These are phyloP conservation scores for Lasioglossum baleicum DNA, from an alignment of 1,140 invertebrate species.

Conservation along the genomic window DNA sequence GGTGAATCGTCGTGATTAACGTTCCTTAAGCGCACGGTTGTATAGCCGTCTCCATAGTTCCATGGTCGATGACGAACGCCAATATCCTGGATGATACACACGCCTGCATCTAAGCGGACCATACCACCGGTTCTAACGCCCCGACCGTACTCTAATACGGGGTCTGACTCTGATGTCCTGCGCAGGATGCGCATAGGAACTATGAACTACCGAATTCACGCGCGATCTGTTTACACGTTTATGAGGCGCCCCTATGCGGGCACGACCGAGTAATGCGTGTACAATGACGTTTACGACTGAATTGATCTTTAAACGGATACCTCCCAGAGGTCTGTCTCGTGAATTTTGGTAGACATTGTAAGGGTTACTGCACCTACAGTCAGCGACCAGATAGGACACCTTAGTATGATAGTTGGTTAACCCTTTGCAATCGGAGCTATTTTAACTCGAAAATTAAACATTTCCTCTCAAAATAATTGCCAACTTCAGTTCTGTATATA, in stretches of 20 bases:
- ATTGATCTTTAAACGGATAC: constrained; percentile 3
- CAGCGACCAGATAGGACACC: too few species aligned
- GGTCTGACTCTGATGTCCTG: constrained; percentile 3
- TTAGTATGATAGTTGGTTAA: too few species aligned
- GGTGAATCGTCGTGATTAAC: constrained; percentile 59
- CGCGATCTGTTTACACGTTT: constrained; percentile 26
- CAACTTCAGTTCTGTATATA: too few species aligned
- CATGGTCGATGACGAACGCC: constrained; percentile 31
- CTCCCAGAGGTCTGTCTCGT: not conserved
- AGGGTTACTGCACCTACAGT: too few species aligned
- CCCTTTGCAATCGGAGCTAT: too few species aligned
- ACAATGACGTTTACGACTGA: not conserved
- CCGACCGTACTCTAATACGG: not conserved
- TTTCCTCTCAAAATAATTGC: too few species aligned
- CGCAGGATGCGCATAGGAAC: not conserved
- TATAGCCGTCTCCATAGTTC: not conserved
- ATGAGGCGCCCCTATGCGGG: constrained; percentile 1
- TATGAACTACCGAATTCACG: constrained; percentile 21
- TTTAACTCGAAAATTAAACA: too few species aligned
- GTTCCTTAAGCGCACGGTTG: constrained; percentile 41
- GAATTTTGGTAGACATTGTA: too few species aligned
- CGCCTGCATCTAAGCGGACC: constrained; percentile 34
- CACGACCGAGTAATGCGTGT: not conserved
- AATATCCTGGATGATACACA: constrained; percentile 40
- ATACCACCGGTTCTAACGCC: not conserved